Percentiles rank a stretch among this genome's conserved stretches.
Evolutionary conservation across 2,888 invertebrate species (phyloP).

Genomic region (Trachelus stipa): DNA sequence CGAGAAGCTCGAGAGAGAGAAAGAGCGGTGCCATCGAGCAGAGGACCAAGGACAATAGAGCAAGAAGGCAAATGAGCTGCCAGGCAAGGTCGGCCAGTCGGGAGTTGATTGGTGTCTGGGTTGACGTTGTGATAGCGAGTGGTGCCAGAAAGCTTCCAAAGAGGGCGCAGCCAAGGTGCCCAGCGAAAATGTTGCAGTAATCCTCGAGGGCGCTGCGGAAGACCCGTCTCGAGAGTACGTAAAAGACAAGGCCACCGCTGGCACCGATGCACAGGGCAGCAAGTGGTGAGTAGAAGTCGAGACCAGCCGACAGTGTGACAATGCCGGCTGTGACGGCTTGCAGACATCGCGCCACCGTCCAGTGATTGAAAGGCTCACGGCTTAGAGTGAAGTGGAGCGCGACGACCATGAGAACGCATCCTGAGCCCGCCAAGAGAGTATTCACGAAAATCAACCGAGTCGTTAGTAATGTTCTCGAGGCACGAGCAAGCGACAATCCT

Average conservation of each 20-base stretch:
- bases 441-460: conserved; percentile 35
- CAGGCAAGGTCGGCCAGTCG: conserved; percentile 26
- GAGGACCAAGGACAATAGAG: conserved; percentile 29
- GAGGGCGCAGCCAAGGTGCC: conserved; percentile 54
- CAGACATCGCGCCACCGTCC: conserved; percentile 58
- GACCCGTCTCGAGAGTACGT: conserved; percentile 42
- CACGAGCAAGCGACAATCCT: background rate
- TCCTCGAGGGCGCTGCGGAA: conserved; percentile 60
- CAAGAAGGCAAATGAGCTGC: conserved; percentile 46
- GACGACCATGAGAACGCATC: conserved; percentile 42
- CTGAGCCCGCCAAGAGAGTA: conserved; percentile 43
- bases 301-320: conserved; percentile 55
- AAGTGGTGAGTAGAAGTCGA: conserved; percentile 53
- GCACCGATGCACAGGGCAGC: conserved; percentile 42
- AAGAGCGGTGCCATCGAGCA: conserved; percentile 35
- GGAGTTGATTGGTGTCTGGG: conserved; percentile 28
- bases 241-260: conserved; percentile 46
- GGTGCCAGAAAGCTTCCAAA: conserved; percentile 54
- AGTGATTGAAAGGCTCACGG: conserved; percentile 54
- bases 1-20: conserved; percentile 32
- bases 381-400: conserved; percentile 42
- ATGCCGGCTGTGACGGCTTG: conserved; percentile 60
- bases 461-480: background rate
- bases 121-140: conserved; percentile 31
- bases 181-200: conserved; percentile 57